A percentile compares a stretch with the other conserved stretches of the same genome.
phyloP scores from a whole-genome alignment of 2,888 invertebrate genomes.

The Netelia fuscicornis region DNA sequence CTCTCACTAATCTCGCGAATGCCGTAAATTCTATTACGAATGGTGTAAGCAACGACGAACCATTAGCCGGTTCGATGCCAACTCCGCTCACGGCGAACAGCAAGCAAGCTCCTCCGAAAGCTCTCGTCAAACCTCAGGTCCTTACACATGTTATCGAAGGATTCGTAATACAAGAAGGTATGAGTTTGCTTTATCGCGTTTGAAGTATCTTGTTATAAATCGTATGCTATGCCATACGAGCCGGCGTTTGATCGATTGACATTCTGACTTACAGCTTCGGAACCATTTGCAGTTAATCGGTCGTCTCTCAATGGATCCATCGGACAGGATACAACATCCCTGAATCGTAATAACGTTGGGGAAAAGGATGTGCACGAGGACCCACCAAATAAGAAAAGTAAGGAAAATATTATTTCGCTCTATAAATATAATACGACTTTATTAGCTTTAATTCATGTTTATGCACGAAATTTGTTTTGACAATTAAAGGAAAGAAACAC shows the following conservation, averaged over 20 bases:
- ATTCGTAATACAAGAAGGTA: slow-evolving; percentile 97
- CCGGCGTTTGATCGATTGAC: slow-evolving; percentile 55
- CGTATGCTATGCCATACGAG: slow-evolving; percentile 18
- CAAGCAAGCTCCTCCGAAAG: slow-evolving; percentile 89
- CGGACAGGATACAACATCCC: slow-evolving; percentile 78
- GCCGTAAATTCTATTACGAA: slow-evolving; percentile 83
- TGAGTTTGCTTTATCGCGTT: no score
- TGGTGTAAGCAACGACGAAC: slow-evolving; percentile 77
- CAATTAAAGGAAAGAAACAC: slow-evolving; percentile 84
- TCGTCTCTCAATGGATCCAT: slow-evolving; percentile 85
- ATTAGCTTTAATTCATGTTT: neutral
- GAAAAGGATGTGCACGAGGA: slow-evolving; percentile 89
- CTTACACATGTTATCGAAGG: slow-evolving; percentile 98
- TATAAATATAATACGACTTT: slow-evolving; percentile 34
- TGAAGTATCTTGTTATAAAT: no score
- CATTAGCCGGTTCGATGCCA: slow-evolving; percentile 71
- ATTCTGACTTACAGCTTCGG: slow-evolving; percentile 86
- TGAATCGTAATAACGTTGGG: slow-evolving; percentile 81
- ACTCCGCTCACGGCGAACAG: slow-evolving; percentile 78
- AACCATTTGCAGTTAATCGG: slow-evolving; percentile 93
- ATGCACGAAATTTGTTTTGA: slow-evolving; percentile 25
- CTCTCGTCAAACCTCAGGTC: slow-evolving; percentile 97
- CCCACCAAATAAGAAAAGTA: slow-evolving; percentile 89
- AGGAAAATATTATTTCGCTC: slow-evolving; percentile 40
- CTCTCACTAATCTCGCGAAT: slow-evolving; percentile 82